Evolutionary conservation across 2,113 vertebrate genomes (phyloP), one percentile per base, ranked within the genome.

Genomic region (Neolamprologus modestus): DNA sequence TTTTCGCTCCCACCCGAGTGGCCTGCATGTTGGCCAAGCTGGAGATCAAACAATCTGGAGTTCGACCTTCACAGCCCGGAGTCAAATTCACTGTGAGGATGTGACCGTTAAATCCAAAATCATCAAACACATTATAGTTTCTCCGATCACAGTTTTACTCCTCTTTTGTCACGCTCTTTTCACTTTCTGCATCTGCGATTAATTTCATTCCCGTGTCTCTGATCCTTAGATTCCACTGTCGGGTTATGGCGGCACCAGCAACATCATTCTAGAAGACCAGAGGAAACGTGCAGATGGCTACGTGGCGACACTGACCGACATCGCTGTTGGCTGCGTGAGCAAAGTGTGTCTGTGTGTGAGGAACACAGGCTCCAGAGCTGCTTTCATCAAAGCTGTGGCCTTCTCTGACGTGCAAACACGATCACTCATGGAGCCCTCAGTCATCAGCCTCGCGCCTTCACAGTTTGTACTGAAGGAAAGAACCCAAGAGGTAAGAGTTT

Each of bases 231-330:
- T 99, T 95, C 99, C 98, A 0, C 96, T 99, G 59, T 98, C 98
- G 35, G 99, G 98, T 89, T 99, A 99, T 73, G 99, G 98, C 83
- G 99, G 99, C 92, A 97, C 96, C 87, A 99, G 98, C 94, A 98
- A 97, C 89, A 93, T 99, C 83, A 98, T 97, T 94, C 94, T 99
- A 92, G 98, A 99, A 95, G 97, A 98, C 10, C 96, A 98, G 91
- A 96, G 97, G 93, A 99, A 98, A 55, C 93, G 96, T 31, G 96
- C 96, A 4, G 97, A 97, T 12, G 96, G 96, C 55, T 99, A 99
- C 76, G 91, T 98, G 89, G 88, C 98, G 8, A 96, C 92, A 3
- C 53, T 99, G 84, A 94, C 90, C 6, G 95, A 90, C 13, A 90
- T 97, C 4, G 54, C 94, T 19, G 94, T 96, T 45, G 94, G 96